phyloP scores from a whole-genome alignment of 2,888 invertebrate genomes.

The Aethes cnicana region DNA sequence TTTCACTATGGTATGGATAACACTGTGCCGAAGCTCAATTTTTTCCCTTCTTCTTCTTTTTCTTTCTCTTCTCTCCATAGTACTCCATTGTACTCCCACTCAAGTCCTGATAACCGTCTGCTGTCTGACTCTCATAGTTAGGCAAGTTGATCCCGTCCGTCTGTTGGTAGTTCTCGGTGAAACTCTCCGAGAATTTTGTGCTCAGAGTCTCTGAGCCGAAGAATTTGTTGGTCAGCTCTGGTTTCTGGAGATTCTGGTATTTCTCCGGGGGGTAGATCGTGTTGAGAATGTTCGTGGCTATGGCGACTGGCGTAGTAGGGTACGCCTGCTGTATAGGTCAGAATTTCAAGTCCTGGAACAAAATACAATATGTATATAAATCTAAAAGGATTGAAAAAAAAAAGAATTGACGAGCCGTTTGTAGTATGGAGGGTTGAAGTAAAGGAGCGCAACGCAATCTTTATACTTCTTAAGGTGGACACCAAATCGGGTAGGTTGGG shows the following conservation, averaged over 20 bases:
- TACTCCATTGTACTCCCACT: slow-evolving; percentile 60
- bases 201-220: slow-evolving; percentile 70
- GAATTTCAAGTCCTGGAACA: slow-evolving; percentile 82
- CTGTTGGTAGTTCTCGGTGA: slow-evolving; percentile 68
- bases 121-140: slow-evolving; percentile 54
- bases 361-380: background rate
- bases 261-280: slow-evolving; percentile 72
- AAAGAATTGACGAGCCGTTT: too few species aligned
- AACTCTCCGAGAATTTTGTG: slow-evolving; percentile 62
- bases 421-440: too few species aligned
- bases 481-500: too few species aligned
- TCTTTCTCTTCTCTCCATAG: slow-evolving; percentile 49
- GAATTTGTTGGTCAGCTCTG: slow-evolving; percentile 57
- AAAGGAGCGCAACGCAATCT: too few species aligned
- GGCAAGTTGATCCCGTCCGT: slow-evolving; percentile 65
- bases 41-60: slow-evolving; percentile 55
- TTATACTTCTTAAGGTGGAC: too few species aligned
- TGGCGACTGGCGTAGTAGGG: slow-evolving; percentile 63
- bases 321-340: slow-evolving; percentile 79
- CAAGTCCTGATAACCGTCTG: slow-evolving; percentile 70
- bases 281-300: slow-evolving; percentile 71
- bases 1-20: too few species aligned
- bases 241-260: slow-evolving; percentile 63
- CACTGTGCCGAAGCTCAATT: background rate
- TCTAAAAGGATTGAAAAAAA: background rate